These are phyloP conservation scores for Plecturocebus donacophilus DNA, from an alignment of 2,113 vertebrate genomes.

Conservation along the genomic window DNA sequence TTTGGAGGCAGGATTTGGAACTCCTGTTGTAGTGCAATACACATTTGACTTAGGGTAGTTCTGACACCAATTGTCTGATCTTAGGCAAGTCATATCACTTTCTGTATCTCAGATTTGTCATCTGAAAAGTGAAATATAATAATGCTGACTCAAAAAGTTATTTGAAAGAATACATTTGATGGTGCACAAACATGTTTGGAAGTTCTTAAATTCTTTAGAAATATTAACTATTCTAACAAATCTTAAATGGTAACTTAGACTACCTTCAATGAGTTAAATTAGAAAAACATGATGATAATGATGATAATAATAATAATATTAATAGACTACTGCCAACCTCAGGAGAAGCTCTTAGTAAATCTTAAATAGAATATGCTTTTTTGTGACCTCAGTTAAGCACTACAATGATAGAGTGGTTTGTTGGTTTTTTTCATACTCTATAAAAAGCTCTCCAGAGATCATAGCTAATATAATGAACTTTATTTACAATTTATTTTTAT, in stretches of 20 bases:
- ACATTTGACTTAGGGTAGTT: background rate
- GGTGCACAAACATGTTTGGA: background rate
- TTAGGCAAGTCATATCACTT: background rate
- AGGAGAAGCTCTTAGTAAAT: background rate
- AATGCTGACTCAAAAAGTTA: background rate
- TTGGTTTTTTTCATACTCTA: background rate
- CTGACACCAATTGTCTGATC: background rate
- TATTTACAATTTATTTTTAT: slow-evolving; percentile 45
- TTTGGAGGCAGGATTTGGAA: background rate
- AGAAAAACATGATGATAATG: background rate
- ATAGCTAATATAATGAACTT: slow-evolving; percentile 37
- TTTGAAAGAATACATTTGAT: background rate
- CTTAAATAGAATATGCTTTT: background rate
- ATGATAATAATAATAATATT: background rate
- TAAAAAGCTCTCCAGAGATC: background rate
- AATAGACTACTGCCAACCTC: background rate
- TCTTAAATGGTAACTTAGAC: background rate
- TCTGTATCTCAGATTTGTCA: background rate
- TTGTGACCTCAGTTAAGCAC: background rate
- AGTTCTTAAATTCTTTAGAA: background rate
- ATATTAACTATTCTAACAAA: background rate
- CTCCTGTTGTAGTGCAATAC: background rate
- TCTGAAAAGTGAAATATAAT: background rate
- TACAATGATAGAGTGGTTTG: background rate
- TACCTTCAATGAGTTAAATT: background rate